A percentile compares a stretch with the other conserved stretches of the same genome.
These are phyloP conservation scores for Drosophila erecta DNA, from an alignment of 1,140 invertebrate genomes.

Conservation along the genomic window DNA sequence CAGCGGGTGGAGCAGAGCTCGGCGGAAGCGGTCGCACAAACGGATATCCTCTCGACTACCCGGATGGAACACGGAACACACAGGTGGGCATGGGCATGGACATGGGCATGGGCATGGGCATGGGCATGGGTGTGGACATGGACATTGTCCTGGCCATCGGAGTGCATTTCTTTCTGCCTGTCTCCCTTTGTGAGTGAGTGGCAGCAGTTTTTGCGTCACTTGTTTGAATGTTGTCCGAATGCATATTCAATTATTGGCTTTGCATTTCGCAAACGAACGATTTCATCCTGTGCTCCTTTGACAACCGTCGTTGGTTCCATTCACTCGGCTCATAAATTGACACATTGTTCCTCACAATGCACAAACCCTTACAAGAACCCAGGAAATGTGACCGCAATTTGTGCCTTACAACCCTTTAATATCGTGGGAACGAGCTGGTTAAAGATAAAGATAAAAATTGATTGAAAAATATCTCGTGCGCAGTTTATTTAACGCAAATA, in stretches of 20 bases:
- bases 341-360: not conserved
- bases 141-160: not conserved
- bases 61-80: constrained; percentile 61
- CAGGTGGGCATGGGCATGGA: constrained; percentile 59
- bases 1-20: constrained; percentile 24
- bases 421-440: no score
- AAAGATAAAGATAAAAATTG: no score
- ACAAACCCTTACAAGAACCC: not conserved
- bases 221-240: constrained; percentile 31
- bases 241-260: constrained; percentile 53
- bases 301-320: constrained; percentile 3
- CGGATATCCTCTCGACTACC: constrained; percentile 78
- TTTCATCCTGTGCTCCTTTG: constrained; percentile 9
- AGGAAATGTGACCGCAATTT: not conserved
- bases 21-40: constrained; percentile 54
- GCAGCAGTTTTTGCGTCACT: constrained; percentile 44
- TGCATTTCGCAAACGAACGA: constrained; percentile 8
- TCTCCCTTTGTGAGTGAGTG: constrained; percentile 56
- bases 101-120: no score
- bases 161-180: constrained; percentile 6
- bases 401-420: no score
- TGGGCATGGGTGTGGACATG: no score
- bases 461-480: no score
- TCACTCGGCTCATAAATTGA: constrained; percentile 8
- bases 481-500: no score